Conservation (phyloP, 2,113 vertebrate genomes). For the Ibidorhyncha struthersii region DNA sequence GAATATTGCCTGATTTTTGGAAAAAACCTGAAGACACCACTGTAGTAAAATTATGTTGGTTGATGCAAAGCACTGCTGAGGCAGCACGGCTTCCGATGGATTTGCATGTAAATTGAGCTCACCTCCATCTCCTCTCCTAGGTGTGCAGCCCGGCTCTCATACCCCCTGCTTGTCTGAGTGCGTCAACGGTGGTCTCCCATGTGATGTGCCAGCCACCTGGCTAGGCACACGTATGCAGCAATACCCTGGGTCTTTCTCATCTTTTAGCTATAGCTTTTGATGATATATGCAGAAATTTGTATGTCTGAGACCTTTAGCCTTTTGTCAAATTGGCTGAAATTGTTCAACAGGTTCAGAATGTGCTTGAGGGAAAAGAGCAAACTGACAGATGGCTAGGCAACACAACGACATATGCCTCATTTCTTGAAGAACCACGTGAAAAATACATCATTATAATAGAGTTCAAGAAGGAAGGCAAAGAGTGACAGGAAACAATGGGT, state of each 20-base stretch:
- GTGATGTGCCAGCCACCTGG: not conserved
- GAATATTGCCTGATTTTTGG: not conserved
- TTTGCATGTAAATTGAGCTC: not conserved
- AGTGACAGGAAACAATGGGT: not conserved
- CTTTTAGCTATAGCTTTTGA: not conserved
- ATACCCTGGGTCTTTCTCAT: not conserved
- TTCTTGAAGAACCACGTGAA: conserved; percentile 33
- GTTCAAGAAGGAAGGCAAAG: not conserved
- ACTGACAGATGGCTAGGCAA: conserved; percentile 26
- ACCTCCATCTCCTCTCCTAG: not conserved
- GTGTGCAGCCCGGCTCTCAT: not conserved
- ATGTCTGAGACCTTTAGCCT: conserved; percentile 7
- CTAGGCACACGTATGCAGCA: not conserved
- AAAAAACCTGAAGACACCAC: not conserved
- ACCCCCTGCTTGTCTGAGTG: not conserved
- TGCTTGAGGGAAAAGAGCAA: conserved; percentile 17
- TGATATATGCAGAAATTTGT: not conserved
- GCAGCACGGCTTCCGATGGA: not conserved
- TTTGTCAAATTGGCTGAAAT: conserved; percentile 10
- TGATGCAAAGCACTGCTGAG: not conserved
- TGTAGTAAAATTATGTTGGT: accelerated
- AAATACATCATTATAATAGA: conserved; percentile 8
- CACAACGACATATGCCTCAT: not conserved
- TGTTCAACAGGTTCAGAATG: conserved; percentile 34
- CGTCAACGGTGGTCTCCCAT: accelerated